Evolutionary conservation across 2,113 vertebrate species (phyloP), one percentile per base, ranked within the genome.

Genomic region (Polyodon spathula): DNA sequence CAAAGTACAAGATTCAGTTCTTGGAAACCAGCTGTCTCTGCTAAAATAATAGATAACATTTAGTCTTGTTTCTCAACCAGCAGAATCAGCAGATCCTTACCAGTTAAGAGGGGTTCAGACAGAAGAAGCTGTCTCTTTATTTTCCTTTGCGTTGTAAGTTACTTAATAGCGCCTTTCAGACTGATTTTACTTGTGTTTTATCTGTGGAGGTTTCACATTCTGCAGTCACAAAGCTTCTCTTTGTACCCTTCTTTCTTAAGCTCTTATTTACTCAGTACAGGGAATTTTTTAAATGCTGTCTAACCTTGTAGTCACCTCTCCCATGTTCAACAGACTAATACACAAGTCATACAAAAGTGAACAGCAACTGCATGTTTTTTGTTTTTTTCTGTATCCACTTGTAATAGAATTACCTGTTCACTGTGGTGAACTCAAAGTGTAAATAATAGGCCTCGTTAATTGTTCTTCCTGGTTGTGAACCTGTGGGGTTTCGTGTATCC

Each of bases 401-500:
- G 63, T 67, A 67, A 71, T 72, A 65, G 64, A 66, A 70, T 64
- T 65, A 42, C 10, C 57, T 67, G 64, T 66, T 60, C 59, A 78
- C 70, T 79, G 69, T 67, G 78, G 68, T 74, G 76, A 78, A 63
- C 71, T 77, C 73, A 73, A 77, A 76, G 82, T 89, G 82, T 87
- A 82, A 88, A 79, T 84, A 88, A 83, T 68, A 79, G 72, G 71
- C 59, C 66, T 54, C 70, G 59, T 76, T 74, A 81, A 72, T 66
- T 64, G 39, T 66, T 68, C 70, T 69, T 69, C 79, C 83, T 81
- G 70, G 68, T 73, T 66, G 72, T 72, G 66, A 46, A 73, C 65
- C 71, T 70, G 59, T 73, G 62, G 0, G 75, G 85, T 90, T 85
- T 93, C 87, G 77, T 56, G 4, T 92, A 80, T 86, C 89, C 44